Evolutionary conservation across 1,140 invertebrate genomes (phyloP), one percentile per base, ranked within the genome.

Genomic region (Drosophila sp.): DNA sequence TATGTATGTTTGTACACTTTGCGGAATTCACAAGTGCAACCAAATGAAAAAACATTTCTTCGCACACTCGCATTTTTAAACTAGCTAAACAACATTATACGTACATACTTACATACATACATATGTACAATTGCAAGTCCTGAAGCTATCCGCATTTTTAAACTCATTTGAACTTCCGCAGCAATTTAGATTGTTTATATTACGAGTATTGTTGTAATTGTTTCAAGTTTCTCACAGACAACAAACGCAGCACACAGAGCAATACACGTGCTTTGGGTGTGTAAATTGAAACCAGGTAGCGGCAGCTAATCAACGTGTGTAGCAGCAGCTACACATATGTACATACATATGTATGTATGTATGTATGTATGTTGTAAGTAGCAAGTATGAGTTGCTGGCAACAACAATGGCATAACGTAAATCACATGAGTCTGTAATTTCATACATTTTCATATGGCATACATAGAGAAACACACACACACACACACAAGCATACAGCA

Each of bases 161-260:
- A 89, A 89, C 83, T 89, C 73, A 40, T 72, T 89, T 89, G 83
- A 89, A 89, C 83, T 89, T 89, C 83, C 83, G 79, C 45, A 63
- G 58, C 40, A 66, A 89, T 69, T 57, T 38, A 32, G 21, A 41
- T 74, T 70, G 65, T 51, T 58, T 58, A 43, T 43, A n/a, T 8
- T 36, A 9, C 7, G 9, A n/a, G 4, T 38, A 38, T 41, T 72
- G 61, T 67, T 74, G 79, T 76, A 79, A 89, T 89, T 89, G 83
- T 87, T 84, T 82, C 51, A 43, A 63, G 58, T 73, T 82, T 87
- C 83, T 65, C 78, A 72, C 59, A 57, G 16, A 38, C 41, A 72
- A 16, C n/a, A n/a, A n/a, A n/a, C n/a, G 4, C 38, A 65, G 64
- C 65, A 58, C 43, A 76, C 75, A 74, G 62, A 21, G 46, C 64